These are phyloP conservation scores for Crotalus viridis DNA, from an alignment of 2,113 vertebrate genomes.

Conservation along the genomic window DNA sequence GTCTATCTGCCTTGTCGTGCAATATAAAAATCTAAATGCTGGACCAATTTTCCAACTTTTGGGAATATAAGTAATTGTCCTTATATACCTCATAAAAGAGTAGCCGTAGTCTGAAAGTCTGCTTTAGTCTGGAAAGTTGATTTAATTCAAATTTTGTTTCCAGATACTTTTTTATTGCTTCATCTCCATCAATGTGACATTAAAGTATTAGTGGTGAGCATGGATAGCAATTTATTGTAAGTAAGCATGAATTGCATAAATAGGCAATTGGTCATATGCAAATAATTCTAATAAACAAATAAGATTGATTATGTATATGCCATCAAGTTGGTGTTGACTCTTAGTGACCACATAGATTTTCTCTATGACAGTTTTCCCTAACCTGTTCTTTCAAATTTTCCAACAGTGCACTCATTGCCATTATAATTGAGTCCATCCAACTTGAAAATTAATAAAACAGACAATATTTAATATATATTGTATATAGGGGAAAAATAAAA, in stretches of 20 bases:
- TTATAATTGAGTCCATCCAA: not conserved
- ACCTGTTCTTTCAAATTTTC: not conserved
- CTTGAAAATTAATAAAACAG: not conserved
- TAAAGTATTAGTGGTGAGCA: not conserved
- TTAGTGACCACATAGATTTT: not conserved
- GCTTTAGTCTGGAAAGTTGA: not conserved
- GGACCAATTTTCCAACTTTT: not conserved
- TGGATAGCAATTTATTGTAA: not conserved
- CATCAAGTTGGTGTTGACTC: not conserved
- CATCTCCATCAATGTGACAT: not conserved
- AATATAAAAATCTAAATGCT: not conserved
- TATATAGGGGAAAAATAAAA: not conserved
- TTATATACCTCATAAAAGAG: not conserved
- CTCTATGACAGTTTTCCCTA: not conserved
- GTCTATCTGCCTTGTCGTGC: not conserved
- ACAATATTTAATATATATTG: not conserved
- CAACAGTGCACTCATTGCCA: not conserved
- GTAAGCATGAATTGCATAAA: not conserved
- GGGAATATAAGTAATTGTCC: not conserved
- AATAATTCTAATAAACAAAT: not conserved
- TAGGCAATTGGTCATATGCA: not conserved
- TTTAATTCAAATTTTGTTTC: not conserved
- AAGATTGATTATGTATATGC: not conserved
- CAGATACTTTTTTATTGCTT: not conserved
- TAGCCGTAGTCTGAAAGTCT: not conserved